Conservation (phyloP, 2,113 vertebrate species). For the Passer domesticus region DNA sequence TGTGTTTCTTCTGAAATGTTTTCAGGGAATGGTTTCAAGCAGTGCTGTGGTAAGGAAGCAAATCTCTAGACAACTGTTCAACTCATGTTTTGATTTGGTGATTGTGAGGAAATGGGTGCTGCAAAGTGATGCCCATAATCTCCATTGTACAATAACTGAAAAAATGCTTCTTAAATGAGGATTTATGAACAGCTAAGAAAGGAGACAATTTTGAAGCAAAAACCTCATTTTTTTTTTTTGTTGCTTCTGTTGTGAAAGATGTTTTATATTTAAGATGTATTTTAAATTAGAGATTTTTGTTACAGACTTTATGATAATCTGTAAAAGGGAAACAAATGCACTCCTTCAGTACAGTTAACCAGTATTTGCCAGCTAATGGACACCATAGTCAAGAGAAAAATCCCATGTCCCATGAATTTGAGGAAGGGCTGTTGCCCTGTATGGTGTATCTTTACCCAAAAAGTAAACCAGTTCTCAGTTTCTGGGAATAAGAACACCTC, state of each 20-base stretch:
- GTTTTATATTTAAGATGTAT: neutral
- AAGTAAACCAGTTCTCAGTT: neutral
- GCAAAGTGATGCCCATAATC: neutral
- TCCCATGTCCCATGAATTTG: accelerated
- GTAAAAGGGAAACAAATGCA: neutral
- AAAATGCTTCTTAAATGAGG: neutral
- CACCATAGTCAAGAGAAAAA: neutral
- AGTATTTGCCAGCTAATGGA: neutral
- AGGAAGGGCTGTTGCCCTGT: neutral
- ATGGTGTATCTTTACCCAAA: neutral
- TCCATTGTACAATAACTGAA: neutral
- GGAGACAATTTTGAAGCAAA: neutral
- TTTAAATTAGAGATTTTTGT: neutral
- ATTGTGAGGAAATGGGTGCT: neutral
- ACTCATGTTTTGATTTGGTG: neutral
- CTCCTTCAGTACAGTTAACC: neutral
- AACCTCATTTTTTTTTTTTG: neutral
- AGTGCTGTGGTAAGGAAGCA: neutral
- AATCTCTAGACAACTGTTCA: neutral
- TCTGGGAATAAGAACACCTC: neutral
- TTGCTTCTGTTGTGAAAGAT: neutral
- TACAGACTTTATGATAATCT: neutral
- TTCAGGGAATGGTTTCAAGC: neutral
- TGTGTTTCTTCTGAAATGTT: neutral
- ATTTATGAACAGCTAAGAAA: neutral